Evolutionary conservation across 2,797 vertebrate species (phyloP), one percentile per base, ranked within the genome.

Genomic region (Esox lucius): DNA sequence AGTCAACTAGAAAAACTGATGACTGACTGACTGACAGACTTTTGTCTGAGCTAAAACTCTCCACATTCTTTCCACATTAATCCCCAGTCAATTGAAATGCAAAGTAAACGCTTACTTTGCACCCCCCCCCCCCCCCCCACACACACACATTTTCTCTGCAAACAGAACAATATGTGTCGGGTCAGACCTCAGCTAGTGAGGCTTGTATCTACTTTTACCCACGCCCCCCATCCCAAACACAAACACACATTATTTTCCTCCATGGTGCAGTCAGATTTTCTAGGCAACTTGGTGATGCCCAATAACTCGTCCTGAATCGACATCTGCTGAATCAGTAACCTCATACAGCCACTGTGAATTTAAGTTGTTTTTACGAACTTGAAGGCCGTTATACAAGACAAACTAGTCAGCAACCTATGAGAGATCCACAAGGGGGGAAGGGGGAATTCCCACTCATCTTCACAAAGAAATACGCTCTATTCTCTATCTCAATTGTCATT

Each of bases 41-140:
- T 88, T 80, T 84, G 87, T 61, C 88, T 84, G 83, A 61, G 53
- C 33, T 22, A 81, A 77, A 85, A 86, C 86, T 77, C 76, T 79
- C 42, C 9, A 42, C 42, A 46, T 46, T 61, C n/a, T 59, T 15
- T n/a, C n/a, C 51, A 31, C 80, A 87, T 82, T 92, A 93, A 93
- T 93, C 91, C 90, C 81, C 81, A 82, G 88, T 92, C 88, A 90
- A 91, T 93, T 93, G 81, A 91, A 91, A 92, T 91, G 90, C 88
- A 89, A 92, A 93, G 88, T 91, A 90, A 89, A 90, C 89, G 88
- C 90, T 90, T 91, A 91, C 91, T 91, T 87, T n/a, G 78, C 84
- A 84, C 84, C 85, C 84, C 83, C 85, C 87, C 85, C 80, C 12
- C 24, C 64, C 24, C 48, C 31, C 26, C 4, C 62, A 28, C 28